A percentile compares a stretch with the other conserved stretches of the same genome.
Evolutionary conservation across 2,797 vertebrate genomes (phyloP).

Genomic region (Smutsia gigantea): DNA sequence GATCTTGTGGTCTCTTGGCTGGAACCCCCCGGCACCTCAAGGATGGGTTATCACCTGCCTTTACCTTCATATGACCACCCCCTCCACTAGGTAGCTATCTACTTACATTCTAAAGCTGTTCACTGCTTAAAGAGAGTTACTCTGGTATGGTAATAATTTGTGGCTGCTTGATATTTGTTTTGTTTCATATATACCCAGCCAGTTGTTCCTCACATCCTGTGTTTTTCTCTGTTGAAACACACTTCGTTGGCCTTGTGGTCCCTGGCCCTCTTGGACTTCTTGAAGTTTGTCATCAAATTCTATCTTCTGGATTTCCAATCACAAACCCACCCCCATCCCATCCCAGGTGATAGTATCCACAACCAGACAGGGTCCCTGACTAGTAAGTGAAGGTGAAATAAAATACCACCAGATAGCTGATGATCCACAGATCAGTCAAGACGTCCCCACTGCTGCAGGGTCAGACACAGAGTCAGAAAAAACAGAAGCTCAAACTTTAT

Average conservation of each 20-base stretch:
- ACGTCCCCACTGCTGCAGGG: background rate
- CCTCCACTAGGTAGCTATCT: background rate
- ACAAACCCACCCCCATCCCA: background rate
- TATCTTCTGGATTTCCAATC: background rate
- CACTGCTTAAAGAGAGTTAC: background rate
- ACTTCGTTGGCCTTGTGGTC: background rate
- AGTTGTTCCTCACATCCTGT: background rate
- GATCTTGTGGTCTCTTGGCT: background rate
- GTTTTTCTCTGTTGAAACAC: background rate
- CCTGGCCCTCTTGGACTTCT: background rate
- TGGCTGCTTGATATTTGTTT: background rate
- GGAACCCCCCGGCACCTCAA: background rate
- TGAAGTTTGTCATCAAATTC: background rate
- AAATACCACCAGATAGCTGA: background rate
- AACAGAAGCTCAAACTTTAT: background rate
- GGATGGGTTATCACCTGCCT: background rate
- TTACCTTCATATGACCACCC: background rate
- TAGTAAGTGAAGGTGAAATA: background rate
- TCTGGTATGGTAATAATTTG: background rate
- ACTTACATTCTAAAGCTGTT: slow-evolving; percentile 13
- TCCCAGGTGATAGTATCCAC: background rate
- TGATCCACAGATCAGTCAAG: background rate
- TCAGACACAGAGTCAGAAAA: background rate
- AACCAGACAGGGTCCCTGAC: background rate
- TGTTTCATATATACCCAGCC: background rate